phyloP scores from a whole-genome alignment of 2,797 vertebrate species.

The Channallabes apus region DNA sequence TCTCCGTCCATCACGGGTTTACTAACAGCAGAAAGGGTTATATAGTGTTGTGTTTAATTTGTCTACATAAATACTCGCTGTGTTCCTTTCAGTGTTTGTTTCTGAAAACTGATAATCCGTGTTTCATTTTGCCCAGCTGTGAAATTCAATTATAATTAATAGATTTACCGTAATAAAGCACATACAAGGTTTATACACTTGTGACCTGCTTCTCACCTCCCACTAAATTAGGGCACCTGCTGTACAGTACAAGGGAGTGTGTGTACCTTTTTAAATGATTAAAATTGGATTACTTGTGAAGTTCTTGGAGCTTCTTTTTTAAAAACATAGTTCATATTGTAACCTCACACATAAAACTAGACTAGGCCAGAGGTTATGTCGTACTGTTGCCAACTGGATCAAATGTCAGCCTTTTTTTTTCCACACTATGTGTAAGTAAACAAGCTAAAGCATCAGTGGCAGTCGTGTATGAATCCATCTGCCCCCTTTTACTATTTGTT shows the following conservation, averaged over 20 bases:
- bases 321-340: not conserved
- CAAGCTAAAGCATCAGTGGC: constrained; percentile 17
- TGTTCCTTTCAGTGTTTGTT: not conserved
- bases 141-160: not conserved
- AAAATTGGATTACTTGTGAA: not conserved
- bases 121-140: not conserved
- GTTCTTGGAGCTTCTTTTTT: not conserved
- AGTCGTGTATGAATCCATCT: constrained; percentile 20
- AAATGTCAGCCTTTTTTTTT: constrained; percentile 18
- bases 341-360: not conserved
- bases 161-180: not conserved
- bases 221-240: not conserved
- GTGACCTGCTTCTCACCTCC: too few species aligned
- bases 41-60: not conserved
- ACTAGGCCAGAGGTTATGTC: not conserved
- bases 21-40: too few species aligned
- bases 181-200: not conserved
- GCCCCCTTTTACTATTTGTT: constrained; percentile 4
- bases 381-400: not conserved
- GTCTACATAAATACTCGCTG: not conserved
- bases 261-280: not conserved
- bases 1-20: too few species aligned
- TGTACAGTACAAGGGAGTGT: not conserved
- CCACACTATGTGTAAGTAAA: constrained; percentile 25
- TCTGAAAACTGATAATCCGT: not conserved